phyloP scores from a whole-genome alignment of 2,888 invertebrate genomes.

The Dicyrtomina minuta region DNA sequence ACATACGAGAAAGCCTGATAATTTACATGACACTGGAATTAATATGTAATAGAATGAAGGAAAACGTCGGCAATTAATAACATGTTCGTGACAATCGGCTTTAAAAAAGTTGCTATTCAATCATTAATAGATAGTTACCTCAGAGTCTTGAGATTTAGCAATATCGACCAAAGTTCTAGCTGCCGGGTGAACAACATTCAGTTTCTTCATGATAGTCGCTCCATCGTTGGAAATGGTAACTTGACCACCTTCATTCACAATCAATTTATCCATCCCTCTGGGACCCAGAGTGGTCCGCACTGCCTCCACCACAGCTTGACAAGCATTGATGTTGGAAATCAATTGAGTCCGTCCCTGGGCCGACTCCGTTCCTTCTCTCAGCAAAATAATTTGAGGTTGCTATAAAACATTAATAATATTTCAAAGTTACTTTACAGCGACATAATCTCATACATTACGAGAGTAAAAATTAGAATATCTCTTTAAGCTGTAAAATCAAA shows the following conservation, averaged over 20 bases:
- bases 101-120: no score
- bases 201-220: conserved; percentile 96
- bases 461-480: no score
- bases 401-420: no score
- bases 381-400: conserved; percentile 96
- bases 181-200: conserved; percentile 97
- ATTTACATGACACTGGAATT: no score
- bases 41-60: no score
- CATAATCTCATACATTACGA: no score
- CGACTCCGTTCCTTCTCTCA: conserved; percentile 97
- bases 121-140: no score
- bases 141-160: conserved; percentile 97
- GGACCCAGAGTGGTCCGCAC: conserved; percentile 97
- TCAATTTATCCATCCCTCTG: conserved; percentile 98
- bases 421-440: no score
- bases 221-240: conserved; percentile 99
- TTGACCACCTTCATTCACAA: conserved; percentile 84
- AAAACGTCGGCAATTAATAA: no score
- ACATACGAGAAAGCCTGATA: no score
- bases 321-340: conserved; percentile 96
- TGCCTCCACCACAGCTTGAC: conserved; percentile 91
- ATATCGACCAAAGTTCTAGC: conserved; percentile 98
- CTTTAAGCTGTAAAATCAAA: no score
- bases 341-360: conserved; percentile 95
- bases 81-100: no score